Base-by-base conservation (phyloP, 2,113 vertebrate species). In the Brachionichthys hirsutus region DNA sequence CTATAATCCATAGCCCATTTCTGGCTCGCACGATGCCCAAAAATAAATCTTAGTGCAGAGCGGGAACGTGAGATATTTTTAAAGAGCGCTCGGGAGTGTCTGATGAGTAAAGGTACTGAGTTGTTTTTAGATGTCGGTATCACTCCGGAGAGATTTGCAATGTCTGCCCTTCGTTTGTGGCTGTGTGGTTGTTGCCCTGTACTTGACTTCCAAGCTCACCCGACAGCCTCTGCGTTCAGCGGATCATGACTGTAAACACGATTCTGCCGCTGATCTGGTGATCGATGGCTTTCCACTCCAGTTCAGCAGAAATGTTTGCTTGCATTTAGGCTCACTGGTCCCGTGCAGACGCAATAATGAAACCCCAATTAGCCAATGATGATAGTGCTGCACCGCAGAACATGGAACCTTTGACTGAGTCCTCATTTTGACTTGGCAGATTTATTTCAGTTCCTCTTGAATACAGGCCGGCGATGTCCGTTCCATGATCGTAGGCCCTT, bases 1-100 rank as follows among this genome's bases (percentile, higher is more conserved):
- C 71, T 80, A 79, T n/a, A 30, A 83, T 82, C 73, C 74, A 70
- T 54, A 87, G 61, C 86, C 77, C 75, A 73, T 75, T 83, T 83
- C 80, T 70, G 69, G 75, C 66, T 84, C 40, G 9, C 38, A 63
- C 64, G 53, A 73, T 57, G 68, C 51, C 72, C 72, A 82, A 83
- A 85, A 83, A 84, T 85, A 85, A 84, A 77, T 61, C 78, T 54
- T 60, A 66, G 34, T 67, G 75, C 78, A 56, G 50, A 36, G 48
- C 59, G 62, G 53, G 62, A 64, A 20, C 16, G 12, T 67, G 52
- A 73, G 68, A 72, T 89, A 85, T 83, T 87, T 84, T 76, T 82
- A 83, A 76, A 73, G 58, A 68, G 42, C 12, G 54, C 62, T 80
- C 67, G 66, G 54, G 74, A 41, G 72, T 80, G 79, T 81, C 14